Percentiles rank a stretch among this genome's conserved stretches.
Conservation (phyloP, 2,797 vertebrate genomes). For the Hylomyscus alleni region DNA sequence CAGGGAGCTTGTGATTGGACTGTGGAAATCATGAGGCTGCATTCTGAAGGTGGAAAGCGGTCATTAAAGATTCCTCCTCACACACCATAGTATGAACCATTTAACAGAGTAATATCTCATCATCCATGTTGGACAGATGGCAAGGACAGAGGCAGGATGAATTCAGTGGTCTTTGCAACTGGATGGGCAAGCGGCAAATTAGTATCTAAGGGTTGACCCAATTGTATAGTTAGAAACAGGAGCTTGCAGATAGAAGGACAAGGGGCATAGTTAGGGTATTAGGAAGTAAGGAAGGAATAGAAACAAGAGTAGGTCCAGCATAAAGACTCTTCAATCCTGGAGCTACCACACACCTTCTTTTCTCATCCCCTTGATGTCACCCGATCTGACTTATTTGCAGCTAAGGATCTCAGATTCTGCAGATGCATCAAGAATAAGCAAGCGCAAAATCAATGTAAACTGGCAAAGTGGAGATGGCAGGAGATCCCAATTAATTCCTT, state of each 20-base stretch:
- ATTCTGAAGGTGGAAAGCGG: background rate
- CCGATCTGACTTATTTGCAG: slow-evolving; percentile 80
- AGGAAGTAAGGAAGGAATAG: background rate
- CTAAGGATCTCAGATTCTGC: slow-evolving; percentile 84
- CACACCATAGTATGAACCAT: background rate
- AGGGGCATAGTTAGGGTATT: background rate
- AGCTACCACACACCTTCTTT: slow-evolving; percentile 47
- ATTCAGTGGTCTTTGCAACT: background rate
- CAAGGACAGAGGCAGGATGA: background rate
- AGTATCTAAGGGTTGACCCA: slow-evolving; percentile 18
- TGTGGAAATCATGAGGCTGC: background rate
- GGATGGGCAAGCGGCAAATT: slow-evolving; percentile 9
- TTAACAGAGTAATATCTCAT: background rate
- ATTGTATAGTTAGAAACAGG: slow-evolving; percentile 1
- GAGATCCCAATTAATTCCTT: slow-evolving; percentile 81
- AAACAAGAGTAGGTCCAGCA: background rate
- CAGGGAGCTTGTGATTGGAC: background rate
- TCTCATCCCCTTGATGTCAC: slow-evolving; percentile 61
- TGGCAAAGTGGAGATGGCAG: slow-evolving; percentile 82
- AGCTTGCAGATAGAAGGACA: slow-evolving; percentile 34
- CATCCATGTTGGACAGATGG: background rate
- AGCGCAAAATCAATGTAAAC: slow-evolving; percentile 87
- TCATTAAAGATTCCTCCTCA: background rate
- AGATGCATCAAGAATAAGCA: slow-evolving; percentile 87
- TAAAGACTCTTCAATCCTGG: slow-evolving; percentile 29